Base-by-base conservation (phyloP, 2,113 vertebrate genomes). In the Ellobius talpinus region DNA sequence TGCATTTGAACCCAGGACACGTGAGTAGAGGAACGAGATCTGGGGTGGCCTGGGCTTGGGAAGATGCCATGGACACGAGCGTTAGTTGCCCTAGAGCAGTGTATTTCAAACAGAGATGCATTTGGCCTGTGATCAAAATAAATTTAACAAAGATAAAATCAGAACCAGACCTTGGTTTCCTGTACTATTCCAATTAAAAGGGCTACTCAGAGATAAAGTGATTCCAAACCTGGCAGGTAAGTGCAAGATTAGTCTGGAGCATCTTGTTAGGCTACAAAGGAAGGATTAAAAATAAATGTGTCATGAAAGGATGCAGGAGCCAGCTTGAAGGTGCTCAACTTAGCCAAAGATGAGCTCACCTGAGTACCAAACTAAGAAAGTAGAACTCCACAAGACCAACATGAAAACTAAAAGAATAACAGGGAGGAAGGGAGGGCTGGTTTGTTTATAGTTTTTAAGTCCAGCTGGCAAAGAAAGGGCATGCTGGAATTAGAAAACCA, bases 111-210 rank as follows among this genome's bases (percentile, higher is more conserved):
- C 2, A 16, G 29, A 93, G 24, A 93, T 91, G 73, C 74, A 91
- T 39, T 55, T 79, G 68, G 14, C 77, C 68, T 82, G 33, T 74
- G 70, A 61, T 50, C 7, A 61, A 77, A 81, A 85, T 24, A 29
- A 84, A 63, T 85, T 96, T 81, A 93, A 90, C 17, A 89, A n/a
- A 50, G 92, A 90, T 61, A 33, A 29, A 21, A 47, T 81, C 29
- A 79, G 31, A 87, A 74, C 29, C 24, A 91, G 55, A 70, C 50
- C 42, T 63, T 93, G 23, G 26, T 82, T 91, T 91, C 82, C 73
- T 50, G 47, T 89, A 74, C 36, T 33, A 86, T 11, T 76, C 19
- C 36, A 68, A 47, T 55, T 95, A 39, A 78, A 55, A 92, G 36
- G 9, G 36, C 3, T 90, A 31, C 63, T 70, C 36, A 47, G 39